These are phyloP conservation scores for Ellobium chinense DNA, from an alignment of 2,888 invertebrate genomes.

Conservation along the genomic window DNA sequence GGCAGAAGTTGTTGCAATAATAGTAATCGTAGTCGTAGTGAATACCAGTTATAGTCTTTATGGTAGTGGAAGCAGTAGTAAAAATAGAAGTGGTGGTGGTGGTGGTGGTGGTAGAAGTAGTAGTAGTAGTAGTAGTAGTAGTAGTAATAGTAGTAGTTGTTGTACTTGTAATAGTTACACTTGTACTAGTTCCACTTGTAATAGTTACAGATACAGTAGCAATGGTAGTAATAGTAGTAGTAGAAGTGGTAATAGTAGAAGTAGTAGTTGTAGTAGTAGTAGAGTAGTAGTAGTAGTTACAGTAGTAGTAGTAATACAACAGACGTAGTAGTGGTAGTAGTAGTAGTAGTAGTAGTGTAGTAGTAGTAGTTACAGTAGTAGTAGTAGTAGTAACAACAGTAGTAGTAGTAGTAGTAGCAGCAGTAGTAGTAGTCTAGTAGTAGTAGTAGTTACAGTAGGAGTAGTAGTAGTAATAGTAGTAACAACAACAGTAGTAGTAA, in stretches of 20 bases:
- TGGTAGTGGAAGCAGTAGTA: constrained; percentile 20
- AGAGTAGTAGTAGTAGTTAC: neutral
- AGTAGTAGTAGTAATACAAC: neutral
- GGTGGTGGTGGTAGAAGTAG: neutral
- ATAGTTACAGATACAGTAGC: constrained; percentile 40
- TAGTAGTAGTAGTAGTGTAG: constrained; percentile 15
- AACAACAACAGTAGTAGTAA: neutral
- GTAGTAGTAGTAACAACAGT: constrained; percentile 2
- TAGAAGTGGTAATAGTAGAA: constrained; percentile 34
- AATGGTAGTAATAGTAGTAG: constrained; percentile 42
- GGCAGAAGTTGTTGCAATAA: too few relatives aligned
- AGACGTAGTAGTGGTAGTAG: constrained; percentile 16
- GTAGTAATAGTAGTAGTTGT: constrained; percentile 44
- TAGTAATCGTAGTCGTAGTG: neutral
- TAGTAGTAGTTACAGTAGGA: constrained; percentile 11
- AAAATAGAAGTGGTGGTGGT: neutral
- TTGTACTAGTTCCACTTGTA: constrained; percentile 41
- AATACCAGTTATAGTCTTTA: neutral
- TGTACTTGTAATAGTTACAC: constrained; percentile 47
- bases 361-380: neutral
- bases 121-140: neutral
- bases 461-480: constrained; percentile 9
- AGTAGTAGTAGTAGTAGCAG: constrained; percentile 22
- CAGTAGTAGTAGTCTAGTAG: constrained; percentile 17
- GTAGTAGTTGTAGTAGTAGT: too few relatives aligned